Evolutionary conservation across 2,113 vertebrate genomes (phyloP), one percentile per base, ranked within the genome.

Genomic region (Benitochromis conjunctus): DNA sequence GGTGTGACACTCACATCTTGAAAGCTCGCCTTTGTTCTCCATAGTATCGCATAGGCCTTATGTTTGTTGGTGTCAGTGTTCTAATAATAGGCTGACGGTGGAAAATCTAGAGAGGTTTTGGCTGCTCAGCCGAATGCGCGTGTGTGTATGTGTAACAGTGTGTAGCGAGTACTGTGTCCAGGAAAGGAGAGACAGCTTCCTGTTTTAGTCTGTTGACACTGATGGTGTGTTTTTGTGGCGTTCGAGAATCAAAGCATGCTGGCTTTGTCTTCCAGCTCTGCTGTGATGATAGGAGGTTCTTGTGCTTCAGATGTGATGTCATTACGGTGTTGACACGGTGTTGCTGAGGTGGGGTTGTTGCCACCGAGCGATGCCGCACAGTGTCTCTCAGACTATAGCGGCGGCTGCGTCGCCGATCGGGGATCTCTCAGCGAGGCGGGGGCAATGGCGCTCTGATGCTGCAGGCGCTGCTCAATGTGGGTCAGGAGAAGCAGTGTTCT

Each of bases 391-490:
- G 89, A 89, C 91, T 91, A 90, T 92, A 91, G 89, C 58, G 14
- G 86, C 54, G 83, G 88, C 83, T 84, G 92, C 87, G 83, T 78
- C 81, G 90, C 90, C 80, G 87, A 92, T 87, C 46, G 66, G 92
- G 91, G 84, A 90, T 88, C 88, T 92, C 94, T 94, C 80, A 2
- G 86, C 6, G 62, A 87, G 93, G 94, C 4, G 90, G 94, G 93
- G 92, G 94, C 91, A 88, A 92, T 86, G 91, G 90, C 85, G 88
- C 91, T 94, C 85, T 80, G 90, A 93, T 92, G 94, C 95, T 95
- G 94, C 93, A 93, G 95, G 95, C 94, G 31, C 89, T 87, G 91
- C 93, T 95, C 94, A 95, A 96, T 96, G 92, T 96, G 96, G 96
- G 95, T 96, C 96, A 96, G 95, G 94, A 95, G 94, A 95, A 93